These are phyloP conservation scores for Hippopotamyrus pictus DNA, from an alignment of 2,797 vertebrate genomes.

Conservation along the genomic window DNA sequence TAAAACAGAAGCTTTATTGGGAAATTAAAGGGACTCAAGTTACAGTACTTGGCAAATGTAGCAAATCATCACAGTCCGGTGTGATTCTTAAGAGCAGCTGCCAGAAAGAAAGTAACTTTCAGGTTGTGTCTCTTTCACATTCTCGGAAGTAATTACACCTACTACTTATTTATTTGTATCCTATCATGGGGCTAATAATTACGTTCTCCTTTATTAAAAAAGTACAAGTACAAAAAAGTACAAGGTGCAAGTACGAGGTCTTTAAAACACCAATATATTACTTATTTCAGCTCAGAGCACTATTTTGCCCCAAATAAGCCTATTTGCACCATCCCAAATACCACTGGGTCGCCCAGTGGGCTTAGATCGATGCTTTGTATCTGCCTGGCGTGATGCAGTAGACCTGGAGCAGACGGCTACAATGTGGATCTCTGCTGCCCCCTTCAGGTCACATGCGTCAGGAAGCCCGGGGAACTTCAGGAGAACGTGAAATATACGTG, in stretches of 20 bases:
- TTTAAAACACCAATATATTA: neutral
- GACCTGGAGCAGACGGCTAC: neutral
- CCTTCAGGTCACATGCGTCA: conserved; percentile 44
- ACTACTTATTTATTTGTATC: neutral
- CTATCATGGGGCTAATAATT: neutral
- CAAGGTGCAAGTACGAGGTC: neutral
- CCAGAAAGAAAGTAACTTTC: neutral
- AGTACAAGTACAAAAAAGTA: neutral
- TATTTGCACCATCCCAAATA: conserved; percentile 18
- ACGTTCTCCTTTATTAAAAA: neutral
- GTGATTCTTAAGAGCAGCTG: neutral
- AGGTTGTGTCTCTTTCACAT: neutral
- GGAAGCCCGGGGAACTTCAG: neutral
- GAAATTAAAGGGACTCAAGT: neutral
- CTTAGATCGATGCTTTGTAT: neutral
- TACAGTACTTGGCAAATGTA: neutral
- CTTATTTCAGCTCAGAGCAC: neutral
- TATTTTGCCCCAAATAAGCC: conserved; percentile 28
- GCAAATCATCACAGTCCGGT: neutral
- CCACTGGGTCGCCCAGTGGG: neutral
- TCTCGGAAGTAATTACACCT: neutral
- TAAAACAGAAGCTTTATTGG: neutral
- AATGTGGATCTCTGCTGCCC: conserved; percentile 63
- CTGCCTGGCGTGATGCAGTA: neutral
- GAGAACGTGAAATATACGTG: neutral